These are phyloP conservation scores for Netelia inedita DNA, from an alignment of 2,888 invertebrate species.

Conservation along the genomic window DNA sequence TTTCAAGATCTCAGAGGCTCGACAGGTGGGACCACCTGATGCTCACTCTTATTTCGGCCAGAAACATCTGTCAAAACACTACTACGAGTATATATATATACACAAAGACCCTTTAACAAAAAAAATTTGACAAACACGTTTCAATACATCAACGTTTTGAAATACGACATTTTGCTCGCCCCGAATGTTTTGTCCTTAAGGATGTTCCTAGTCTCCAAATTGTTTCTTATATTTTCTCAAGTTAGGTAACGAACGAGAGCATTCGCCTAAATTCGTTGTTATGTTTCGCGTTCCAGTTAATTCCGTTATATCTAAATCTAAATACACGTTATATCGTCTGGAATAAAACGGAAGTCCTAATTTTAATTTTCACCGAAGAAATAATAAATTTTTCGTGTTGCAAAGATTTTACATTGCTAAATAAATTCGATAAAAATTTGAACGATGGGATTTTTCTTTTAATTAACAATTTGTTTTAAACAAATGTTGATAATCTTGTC, in stretches of 20 bases:
- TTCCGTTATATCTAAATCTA: too few relatives aligned
- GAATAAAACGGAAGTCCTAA: too few relatives aligned
- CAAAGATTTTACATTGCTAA: background rate
- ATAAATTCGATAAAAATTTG: background rate
- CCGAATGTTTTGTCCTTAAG: background rate
- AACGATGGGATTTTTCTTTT: background rate
- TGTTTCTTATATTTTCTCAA: background rate
- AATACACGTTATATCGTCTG: too few relatives aligned
- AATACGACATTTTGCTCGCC: background rate
- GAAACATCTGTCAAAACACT: conserved; percentile 19
- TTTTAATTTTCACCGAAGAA: too few relatives aligned
- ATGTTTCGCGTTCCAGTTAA: too few relatives aligned
- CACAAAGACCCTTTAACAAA: background rate
- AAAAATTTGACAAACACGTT: background rate
- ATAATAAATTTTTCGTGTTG: background rate
- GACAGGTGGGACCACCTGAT: conserved; percentile 47
- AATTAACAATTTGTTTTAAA: too few relatives aligned
- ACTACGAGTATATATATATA: background rate
- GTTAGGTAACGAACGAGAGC: background rate
- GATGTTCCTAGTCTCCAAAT: background rate
- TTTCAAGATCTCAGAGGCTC: conserved; percentile 5
- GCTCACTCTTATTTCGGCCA: background rate
- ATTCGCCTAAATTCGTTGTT: too few relatives aligned
- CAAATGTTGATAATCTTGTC: too few relatives aligned
- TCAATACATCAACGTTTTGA: background rate